Evolutionary conservation across 2,113 vertebrate species (phyloP), one percentile per base, ranked within the genome.

Genomic region (Chaetops frenatus): DNA sequence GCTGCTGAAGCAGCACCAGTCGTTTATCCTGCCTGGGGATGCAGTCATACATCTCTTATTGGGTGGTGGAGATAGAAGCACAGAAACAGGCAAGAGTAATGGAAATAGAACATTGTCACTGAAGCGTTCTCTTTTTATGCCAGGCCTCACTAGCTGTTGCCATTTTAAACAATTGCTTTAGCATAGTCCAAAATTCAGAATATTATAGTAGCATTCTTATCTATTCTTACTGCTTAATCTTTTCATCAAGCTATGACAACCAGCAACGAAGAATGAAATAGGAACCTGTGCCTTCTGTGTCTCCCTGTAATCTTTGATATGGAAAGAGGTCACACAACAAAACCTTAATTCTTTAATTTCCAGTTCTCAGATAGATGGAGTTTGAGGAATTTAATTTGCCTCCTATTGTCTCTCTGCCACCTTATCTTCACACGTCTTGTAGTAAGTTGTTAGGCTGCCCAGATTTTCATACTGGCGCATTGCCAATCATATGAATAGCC

Each of bases 301-400:
- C 42, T 83, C 28, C 31, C 4, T 48, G 29, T 74, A 67, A 79
- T 92, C 86, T 94, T 91, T 91, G 80, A 91, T 92, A 64, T 84
- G 45, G 73, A 81, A 81, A 62, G 48, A 82, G 56, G 61, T 78
- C 21, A 2, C 24, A 23, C 76, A 77, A 47, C 16, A 88, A 73
- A 94, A 65, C 42, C 12, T 20, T 78, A 70, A 62, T 92, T 92
- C 47, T 92, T 88, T 84, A 60, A 53, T 95, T 91, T 91, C 57
- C 53, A 84, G 22, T 47, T 88, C 81, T 65, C 44, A 45, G 77
- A 71, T 86, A 76, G 53, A 54, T 76, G 31, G 58, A 80, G 67
- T 85, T 76, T 61, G 53, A 51, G 66, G 82, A 84, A 84, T 96
- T 87, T 80, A 92, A 96, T 96, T 96, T 96, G 61, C 73, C 78